Evolutionary conservation across 2,888 invertebrate genomes (phyloP).

Genomic region (Mythimna albipuncta): DNA sequence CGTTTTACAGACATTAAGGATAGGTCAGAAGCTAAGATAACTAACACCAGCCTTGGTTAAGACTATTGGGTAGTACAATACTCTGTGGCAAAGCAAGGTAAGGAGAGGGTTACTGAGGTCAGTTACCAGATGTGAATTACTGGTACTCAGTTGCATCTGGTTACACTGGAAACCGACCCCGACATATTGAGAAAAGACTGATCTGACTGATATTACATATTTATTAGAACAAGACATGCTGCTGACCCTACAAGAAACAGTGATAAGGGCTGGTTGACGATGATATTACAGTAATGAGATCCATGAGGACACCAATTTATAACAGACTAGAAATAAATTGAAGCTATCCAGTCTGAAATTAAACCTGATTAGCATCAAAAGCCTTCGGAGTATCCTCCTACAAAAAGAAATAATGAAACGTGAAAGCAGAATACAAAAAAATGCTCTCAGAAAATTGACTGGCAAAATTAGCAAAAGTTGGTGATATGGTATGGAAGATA

Average conservation of each 20-base stretch:
- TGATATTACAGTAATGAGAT: conserved; percentile 2
- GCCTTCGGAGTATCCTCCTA: neutral
- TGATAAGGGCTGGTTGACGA: no score
- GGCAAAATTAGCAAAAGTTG: conserved; percentile 34
- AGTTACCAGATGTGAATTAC: no score
- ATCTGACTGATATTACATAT: no score
- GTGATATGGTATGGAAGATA: conserved; percentile 32
- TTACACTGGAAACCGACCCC: no score
- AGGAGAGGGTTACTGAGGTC: no score
- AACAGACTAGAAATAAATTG: neutral
- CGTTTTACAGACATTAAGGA: no score
- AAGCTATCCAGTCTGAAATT: conserved; percentile 14
- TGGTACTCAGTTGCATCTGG: no score
- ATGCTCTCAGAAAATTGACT: conserved; percentile 30
- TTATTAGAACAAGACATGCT: neutral
- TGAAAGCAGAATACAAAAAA: conserved; percentile 23
- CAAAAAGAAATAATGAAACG: conserved; percentile 4
- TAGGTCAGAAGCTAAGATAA: no score
- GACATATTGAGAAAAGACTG: no score
- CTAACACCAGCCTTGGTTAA: no score
- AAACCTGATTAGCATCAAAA: conserved; percentile 32
- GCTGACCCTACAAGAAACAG: neutral
- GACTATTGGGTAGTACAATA: no score
- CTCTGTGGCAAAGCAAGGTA: no score
- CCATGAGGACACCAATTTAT: neutral